Evolutionary conservation across 1,140 invertebrate genomes (phyloP), one percentile per base, ranked within the genome.

Genomic region (Pygmarrhopalites habei): DNA sequence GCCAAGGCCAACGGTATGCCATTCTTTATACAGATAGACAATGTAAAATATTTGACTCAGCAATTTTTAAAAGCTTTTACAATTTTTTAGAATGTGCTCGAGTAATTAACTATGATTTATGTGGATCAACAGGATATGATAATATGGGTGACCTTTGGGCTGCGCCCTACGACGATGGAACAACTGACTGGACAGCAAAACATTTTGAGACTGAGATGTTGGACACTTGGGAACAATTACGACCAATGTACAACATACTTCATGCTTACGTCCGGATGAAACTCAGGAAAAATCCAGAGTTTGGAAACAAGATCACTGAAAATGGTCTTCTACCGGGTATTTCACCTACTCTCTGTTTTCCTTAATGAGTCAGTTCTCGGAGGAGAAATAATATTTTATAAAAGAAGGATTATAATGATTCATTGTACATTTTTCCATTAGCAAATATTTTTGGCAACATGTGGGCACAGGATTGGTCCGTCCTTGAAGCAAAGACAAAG

Each of bases 201-300:
- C 79, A 81, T 35, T 83, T 87, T 64, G 75, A 80, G 59, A 72
- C 81, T 1, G 80, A 86, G 66, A 74, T 89, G 58, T 78, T 83
- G 58, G 74, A 74, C 17, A 72, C 91, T 1, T 90, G 86, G 83
- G 72, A 80, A n/a, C 81, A 92, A 71, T 73, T 95, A 2, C 82
- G 82, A 64, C 91, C 90, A 0, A 74, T 93, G 1, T 95, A 95
- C 72, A 73, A 86, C 55, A 83, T 94, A 74, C 73, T 96, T 0
- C 92, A 96, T 69, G 86, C 89, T 0, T 95, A 92, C 72, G 88
- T 93, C 0, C 80, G 91, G 28, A 79, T 81, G 56, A 82, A 86
- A 63, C 76, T 96, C 14, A 76, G 82, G 12, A 30, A 56, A 29
- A n/a, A 47, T 25, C 44, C 44, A 14, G 17, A 41, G n/a, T 64